A percentile compares a stretch with the other conserved stretches of the same genome.
These are phyloP conservation scores for Sarcophaga rosellei DNA, from an alignment of 2,888 invertebrate genomes.

Conservation along the genomic window DNA sequence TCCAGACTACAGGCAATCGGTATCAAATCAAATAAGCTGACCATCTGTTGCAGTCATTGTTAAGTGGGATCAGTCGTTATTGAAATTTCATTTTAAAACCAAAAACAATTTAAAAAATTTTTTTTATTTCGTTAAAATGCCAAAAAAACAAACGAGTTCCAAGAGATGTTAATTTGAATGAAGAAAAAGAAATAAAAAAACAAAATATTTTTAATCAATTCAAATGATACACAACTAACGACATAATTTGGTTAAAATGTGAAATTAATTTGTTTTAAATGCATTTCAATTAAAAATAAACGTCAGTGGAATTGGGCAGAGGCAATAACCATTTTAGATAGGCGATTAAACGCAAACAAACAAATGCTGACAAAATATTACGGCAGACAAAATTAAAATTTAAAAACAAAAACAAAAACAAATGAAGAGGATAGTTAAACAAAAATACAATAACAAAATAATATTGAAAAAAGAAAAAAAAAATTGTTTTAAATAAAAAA, in stretches of 20 bases:
- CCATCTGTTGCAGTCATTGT: conserved; percentile 22
- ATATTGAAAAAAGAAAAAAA: conserved; percentile 21
- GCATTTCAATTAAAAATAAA: conserved; percentile 51
- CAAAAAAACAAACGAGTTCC: conserved; percentile 53
- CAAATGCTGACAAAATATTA: conserved; percentile 57
- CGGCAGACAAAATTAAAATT: background rate
- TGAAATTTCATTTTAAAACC: conserved; percentile 25
- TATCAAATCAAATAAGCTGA: background rate
- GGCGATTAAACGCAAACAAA: conserved; percentile 19
- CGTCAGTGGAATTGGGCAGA: conserved; percentile 29
- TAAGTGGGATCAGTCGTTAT: conserved; percentile 23
- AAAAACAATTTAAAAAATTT: conserved; percentile 8
- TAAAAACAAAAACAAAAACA: too few relatives aligned
- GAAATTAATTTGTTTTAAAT: conserved; percentile 68
- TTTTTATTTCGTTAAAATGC: background rate
- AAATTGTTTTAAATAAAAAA: background rate
- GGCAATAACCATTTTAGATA: conserved; percentile 47
- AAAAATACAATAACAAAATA: background rate
- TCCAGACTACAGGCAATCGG: too few relatives aligned
- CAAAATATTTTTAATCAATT: conserved; percentile 58
- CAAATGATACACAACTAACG: conserved; percentile 62
- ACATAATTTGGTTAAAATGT: conserved; percentile 68
- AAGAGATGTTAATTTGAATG: too few relatives aligned
- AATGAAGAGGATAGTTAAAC: too few relatives aligned
- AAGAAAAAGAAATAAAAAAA: conserved; percentile 24